Evolutionary conservation across 2,113 vertebrate genomes (phyloP).

Genomic region (Taxidea taxus): DNA sequence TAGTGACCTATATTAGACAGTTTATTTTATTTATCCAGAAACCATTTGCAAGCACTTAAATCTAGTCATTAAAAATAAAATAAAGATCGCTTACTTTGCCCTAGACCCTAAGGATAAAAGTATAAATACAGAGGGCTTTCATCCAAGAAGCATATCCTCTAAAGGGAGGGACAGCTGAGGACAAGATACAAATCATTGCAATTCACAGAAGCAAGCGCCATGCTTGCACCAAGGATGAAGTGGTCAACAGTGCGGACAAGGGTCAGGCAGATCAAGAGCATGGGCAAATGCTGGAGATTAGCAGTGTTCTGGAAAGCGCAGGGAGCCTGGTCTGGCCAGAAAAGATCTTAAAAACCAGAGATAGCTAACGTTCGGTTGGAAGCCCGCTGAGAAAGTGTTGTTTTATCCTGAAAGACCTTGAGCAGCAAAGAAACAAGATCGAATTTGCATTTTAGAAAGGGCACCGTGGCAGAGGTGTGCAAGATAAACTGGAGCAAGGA

Average conservation of each 20-base stretch:
- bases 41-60: background rate
- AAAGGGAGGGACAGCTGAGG: accelerated
- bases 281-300: accelerated
- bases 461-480: background rate
- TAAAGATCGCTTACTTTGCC: background rate
- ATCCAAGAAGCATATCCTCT: background rate
- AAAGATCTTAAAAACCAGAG: background rate
- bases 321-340: background rate
- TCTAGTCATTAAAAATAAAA: background rate
- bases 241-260: accelerated
- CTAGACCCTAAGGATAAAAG: background rate
- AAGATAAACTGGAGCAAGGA: slow-evolving; percentile 20
- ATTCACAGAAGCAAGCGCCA: background rate
- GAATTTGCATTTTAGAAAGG: slow-evolving; percentile 66
- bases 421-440: slow-evolving; percentile 36
- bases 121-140: background rate
- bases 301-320: background rate
- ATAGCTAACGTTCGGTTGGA: background rate
- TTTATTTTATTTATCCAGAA: background rate
- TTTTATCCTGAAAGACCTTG: slow-evolving; percentile 62
- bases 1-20: background rate
- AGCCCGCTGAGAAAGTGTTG: background rate
- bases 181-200: background rate
- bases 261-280: background rate
- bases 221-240: background rate